phyloP scores from a whole-genome alignment of 2,888 invertebrate species.

The Mantis religiosa region DNA sequence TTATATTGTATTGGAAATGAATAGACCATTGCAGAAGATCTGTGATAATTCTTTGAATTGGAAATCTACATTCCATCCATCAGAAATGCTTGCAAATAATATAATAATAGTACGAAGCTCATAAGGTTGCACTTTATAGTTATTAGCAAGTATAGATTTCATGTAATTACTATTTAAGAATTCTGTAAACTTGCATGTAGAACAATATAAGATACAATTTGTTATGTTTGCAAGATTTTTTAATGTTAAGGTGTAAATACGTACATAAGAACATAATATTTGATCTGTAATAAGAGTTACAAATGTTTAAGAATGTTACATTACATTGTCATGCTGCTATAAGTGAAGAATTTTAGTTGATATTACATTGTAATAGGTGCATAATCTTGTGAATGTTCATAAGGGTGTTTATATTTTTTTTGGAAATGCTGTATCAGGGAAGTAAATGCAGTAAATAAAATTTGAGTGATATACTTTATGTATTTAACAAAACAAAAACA shows the following conservation, averaged over 20 bases:
- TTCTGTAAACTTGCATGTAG: not conserved
- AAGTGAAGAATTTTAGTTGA: too few species aligned
- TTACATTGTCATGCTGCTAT: too few species aligned
- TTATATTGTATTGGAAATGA: too few species aligned
- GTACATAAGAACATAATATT: not conserved
- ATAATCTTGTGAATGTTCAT: too few species aligned
- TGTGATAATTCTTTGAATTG: not conserved
- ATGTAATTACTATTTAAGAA: not conserved
- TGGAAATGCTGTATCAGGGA: too few species aligned
- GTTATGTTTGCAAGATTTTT: not conserved
- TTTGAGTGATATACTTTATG: too few species aligned
- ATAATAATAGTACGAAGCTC: not conserved
- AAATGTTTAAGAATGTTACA: too few species aligned
- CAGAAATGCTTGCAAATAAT: not conserved
- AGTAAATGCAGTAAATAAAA: too few species aligned
- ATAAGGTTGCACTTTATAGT: not conserved
- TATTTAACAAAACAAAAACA: too few species aligned
- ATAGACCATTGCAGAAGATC: not conserved
- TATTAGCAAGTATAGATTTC: too few species aligned
- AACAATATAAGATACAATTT: not conserved
- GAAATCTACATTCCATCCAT: not conserved
- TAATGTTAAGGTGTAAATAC: not conserved
- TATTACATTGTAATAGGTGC: too few species aligned
- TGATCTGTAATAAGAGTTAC: not conserved
- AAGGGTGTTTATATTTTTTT: too few species aligned